Percentiles rank a stretch among this genome's conserved stretches.
Evolutionary conservation across 2,797 vertebrate species (phyloP).

Genomic region (Macropus fuliginosus): DNA sequence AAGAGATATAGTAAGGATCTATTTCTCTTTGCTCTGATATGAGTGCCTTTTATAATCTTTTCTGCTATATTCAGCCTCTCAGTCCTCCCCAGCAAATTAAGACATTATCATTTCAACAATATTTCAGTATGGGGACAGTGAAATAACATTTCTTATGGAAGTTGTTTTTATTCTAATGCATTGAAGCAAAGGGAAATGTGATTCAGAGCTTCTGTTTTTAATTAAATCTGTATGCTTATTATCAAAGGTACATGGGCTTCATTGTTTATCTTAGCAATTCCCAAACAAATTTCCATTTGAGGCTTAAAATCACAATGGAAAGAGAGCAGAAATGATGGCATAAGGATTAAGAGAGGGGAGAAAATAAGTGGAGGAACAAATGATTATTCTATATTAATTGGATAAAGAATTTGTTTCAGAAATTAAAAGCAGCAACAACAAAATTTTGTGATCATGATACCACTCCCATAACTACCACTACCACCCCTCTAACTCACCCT

Average conservation of each 20-base stretch:
- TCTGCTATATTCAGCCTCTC: background rate
- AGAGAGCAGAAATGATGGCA: background rate
- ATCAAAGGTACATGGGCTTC: background rate
- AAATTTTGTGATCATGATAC: too few species aligned
- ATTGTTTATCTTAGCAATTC: background rate
- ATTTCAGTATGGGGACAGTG: background rate
- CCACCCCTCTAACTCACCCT: too few species aligned
- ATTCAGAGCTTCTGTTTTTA: background rate
- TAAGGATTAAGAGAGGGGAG: background rate
- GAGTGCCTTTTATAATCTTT: background rate
- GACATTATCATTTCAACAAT: background rate
- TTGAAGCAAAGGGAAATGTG: background rate
- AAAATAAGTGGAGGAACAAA: too few species aligned
- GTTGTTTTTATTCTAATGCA: background rate
- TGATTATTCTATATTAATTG: too few species aligned
- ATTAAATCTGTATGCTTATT: background rate
- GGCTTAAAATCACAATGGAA: background rate
- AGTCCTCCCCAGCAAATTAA: background rate
- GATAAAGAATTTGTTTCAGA: too few species aligned
- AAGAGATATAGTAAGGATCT: rapidly evolving
- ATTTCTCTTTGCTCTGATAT: background rate
- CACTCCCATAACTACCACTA: too few species aligned
- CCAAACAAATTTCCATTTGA: background rate
- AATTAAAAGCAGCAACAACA: too few species aligned
- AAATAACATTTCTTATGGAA: background rate